Conservation (phyloP, 1,140 invertebrate species). For the Halesus radiatus region DNA sequence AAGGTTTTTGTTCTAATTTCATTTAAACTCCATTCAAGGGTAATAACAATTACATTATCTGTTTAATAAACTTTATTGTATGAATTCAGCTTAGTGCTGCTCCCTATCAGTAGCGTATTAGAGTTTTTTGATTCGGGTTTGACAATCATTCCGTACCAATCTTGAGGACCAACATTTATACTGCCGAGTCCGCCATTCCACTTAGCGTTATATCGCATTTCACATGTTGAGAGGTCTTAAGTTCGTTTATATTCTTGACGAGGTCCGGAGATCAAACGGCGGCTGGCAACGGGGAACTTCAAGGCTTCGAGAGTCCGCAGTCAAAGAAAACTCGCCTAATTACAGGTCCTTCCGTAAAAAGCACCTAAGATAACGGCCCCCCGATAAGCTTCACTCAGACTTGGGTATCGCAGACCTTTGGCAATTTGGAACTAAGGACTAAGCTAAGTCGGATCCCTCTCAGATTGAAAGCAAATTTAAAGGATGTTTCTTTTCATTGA, state of each 20-base stretch:
- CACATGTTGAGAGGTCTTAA: constrained; percentile 31
- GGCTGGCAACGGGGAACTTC: background rate
- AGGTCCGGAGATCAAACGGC: constrained; percentile 36
- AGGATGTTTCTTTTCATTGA: too few species aligned
- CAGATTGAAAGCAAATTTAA: too few species aligned
- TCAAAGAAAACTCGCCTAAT: constrained; percentile 55
- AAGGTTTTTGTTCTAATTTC: too few species aligned
- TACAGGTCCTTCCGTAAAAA: constrained; percentile 54
- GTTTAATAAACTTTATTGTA: too few species aligned
- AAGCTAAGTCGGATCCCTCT: too few species aligned
- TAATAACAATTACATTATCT: too few species aligned
- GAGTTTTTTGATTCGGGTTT: constrained; percentile 2
- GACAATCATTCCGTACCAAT: constrained; percentile 9
- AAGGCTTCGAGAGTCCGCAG: constrained; percentile 33
- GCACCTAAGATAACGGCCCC: constrained; percentile 49
- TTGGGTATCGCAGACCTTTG: constrained; percentile 36
- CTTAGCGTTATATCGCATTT: constrained; percentile 36
- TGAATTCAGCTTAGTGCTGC: too few species aligned
- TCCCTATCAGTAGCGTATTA: too few species aligned
- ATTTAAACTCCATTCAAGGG: too few species aligned
- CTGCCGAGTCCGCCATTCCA: constrained; percentile 14
- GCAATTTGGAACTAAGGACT: constrained; percentile 3
- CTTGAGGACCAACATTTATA: constrained; percentile 9
- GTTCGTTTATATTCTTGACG: constrained; percentile 35
- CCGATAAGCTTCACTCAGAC: constrained; percentile 50